Evolutionary conservation across 2,888 invertebrate genomes (phyloP), one percentile per base, ranked within the genome.

Genomic region (Bombylius major): DNA sequence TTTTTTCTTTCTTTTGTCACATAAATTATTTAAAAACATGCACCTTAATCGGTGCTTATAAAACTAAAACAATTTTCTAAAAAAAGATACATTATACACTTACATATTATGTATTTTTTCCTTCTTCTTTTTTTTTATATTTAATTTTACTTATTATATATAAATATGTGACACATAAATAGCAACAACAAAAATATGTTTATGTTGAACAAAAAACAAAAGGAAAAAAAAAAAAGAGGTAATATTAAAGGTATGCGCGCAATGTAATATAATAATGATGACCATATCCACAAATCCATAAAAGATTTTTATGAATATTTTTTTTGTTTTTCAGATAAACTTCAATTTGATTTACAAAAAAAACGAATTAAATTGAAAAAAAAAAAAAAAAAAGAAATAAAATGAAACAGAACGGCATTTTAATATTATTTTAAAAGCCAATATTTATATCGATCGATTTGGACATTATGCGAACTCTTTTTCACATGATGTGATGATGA

Each of bases 11-110:
- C 45, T 49, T 54, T 54, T 50, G 50, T 54, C 54, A 54, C 54
- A 54, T 54, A 54, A 54, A 54, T 54, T 54, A 49, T 23, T 49
- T 12, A 33, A 44, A 45, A 54, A 54, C 54, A 54, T 54, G 54
- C 50, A 50, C 54, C 54, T 54, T 54, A 54, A 54, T 54, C 54
- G 54, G 34, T 50, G 45, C 42, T 54, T 54, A 54, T 23, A 23
- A 23, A 23, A 23, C 45, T 54, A 50, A 54, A 54, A 54, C 54
- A 54, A 54, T 54, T 49, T 51, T 33, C 50, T 33, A 14, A 49
- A 48, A 42, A 23, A 23, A 23, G 23, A 23, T 23, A 23, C 23
- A 23, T 12, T 23, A 23, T 23, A 23, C 23, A 23, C 42, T 42
- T 23, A 23, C 23, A 23, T 44, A 44, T 23, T 23, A 23, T 23